Percentiles rank a stretch among this genome's conserved stretches.
Conservation (phyloP, 2,888 invertebrate species). For the Eugnorisma glareosa region DNA sequence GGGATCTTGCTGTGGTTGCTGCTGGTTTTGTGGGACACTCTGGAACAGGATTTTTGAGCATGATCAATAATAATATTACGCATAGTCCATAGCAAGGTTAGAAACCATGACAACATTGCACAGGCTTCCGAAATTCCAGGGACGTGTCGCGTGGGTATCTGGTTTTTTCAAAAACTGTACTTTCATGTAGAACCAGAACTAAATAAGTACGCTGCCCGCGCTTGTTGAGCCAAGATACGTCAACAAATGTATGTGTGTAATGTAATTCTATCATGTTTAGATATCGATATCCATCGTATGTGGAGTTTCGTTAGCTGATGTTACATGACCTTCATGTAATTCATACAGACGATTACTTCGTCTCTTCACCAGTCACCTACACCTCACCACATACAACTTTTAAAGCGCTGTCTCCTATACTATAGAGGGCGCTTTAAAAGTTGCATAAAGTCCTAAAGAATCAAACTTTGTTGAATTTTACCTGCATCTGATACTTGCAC, state of each 20-base stretch:
- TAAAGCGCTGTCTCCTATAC: too few species aligned
- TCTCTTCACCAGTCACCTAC: not conserved
- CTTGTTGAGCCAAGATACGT: too few species aligned
- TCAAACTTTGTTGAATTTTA: constrained; percentile 48
- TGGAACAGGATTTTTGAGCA: constrained; percentile 28
- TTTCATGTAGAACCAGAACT: not conserved
- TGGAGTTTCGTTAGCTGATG: not conserved
- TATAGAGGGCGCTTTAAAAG: too few species aligned
- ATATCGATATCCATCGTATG: not conserved
- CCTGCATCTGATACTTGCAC: constrained; percentile 94
- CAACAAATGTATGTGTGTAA: too few species aligned
- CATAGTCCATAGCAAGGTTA: not conserved
- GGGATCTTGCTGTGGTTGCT: constrained; percentile 68
- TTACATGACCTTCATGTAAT: not conserved
- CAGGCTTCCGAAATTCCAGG: not conserved
- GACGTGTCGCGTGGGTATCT: not conserved
- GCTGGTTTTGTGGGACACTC: constrained; percentile 56
- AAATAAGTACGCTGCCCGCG: too few species aligned
- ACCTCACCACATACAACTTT: not conserved
- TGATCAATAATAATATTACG: not conserved
- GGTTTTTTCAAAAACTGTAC: not conserved
- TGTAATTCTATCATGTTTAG: not conserved
- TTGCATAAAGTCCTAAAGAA: too few species aligned
- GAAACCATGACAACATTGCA: not conserved
- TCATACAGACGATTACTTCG: not conserved